Evolutionary conservation across 2,888 invertebrate species (phyloP).

Genomic region (Ophion ellenae): DNA sequence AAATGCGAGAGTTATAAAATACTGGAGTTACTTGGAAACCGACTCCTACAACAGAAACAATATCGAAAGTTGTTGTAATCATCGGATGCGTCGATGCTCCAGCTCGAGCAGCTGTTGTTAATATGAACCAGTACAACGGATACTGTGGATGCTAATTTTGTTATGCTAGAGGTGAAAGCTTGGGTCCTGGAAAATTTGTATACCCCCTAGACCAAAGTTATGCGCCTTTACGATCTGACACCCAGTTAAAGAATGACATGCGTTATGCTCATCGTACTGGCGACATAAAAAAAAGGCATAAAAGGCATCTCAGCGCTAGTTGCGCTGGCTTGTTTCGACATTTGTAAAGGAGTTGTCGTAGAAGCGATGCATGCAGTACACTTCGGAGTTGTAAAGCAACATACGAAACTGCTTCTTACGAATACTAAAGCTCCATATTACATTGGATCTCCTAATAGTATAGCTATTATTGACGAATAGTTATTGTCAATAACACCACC

Average conservation of each 20-base stretch:
- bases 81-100: constrained; percentile 24
- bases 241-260: constrained; percentile 25
- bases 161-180: constrained; percentile 12
- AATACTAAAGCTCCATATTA: constrained; percentile 29
- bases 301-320: constrained; percentile 17
- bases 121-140: constrained; percentile 30
- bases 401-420: constrained; percentile 27
- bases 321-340: constrained; percentile 20
- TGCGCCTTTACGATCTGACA: constrained; percentile 13
- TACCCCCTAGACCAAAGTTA: constrained; percentile 33
- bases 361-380: constrained; percentile 49
- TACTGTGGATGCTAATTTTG: constrained; percentile 27
- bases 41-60: not conserved
- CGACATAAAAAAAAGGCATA: constrained; percentile 1
- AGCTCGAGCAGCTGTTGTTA: not conserved
- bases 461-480: constrained; percentile 7
- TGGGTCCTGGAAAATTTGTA: constrained; percentile 14
- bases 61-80: constrained; percentile 2
- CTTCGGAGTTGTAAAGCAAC: constrained; percentile 51
- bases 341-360: constrained; percentile 40
- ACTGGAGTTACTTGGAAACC: constrained; percentile 29
- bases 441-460: constrained; percentile 33
- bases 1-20: constrained; percentile 8
- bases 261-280: not conserved
- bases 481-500: constrained; percentile 24